Percentiles rank a stretch among this genome's conserved stretches.
phyloP scores from a whole-genome alignment of 2,888 invertebrate species.

The Monoplex corrugatus region DNA sequence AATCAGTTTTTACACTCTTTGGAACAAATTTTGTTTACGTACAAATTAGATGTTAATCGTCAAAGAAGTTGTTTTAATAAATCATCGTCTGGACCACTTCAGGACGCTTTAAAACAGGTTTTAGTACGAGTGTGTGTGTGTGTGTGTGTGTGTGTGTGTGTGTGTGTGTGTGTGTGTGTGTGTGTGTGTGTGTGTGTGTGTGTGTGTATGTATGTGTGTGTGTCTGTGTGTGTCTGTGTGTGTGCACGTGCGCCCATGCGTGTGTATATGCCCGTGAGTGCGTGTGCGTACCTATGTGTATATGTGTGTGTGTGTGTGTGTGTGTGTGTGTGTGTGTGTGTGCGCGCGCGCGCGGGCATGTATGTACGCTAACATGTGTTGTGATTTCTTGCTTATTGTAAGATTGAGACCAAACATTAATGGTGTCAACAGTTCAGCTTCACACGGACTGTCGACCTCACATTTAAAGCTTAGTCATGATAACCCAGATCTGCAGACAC shows the following conservation, averaged over 20 bases:
- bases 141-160: conserved; percentile 2
- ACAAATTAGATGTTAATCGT: no score
- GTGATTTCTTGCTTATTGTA: no score
- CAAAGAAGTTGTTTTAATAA: no score
- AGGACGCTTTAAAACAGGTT: no score
- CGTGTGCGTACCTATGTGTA: background rate
- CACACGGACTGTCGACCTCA: no score
- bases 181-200: background rate
- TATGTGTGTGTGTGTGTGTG: conserved; percentile 10
- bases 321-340: background rate
- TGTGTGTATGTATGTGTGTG: background rate
- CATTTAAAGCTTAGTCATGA: no score
- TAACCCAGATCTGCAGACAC: no score
- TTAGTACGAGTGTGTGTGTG: background rate
- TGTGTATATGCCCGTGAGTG: background rate
- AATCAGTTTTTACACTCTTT: no score
- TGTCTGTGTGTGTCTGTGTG: background rate
- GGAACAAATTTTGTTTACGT: no score
- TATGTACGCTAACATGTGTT: background rate
- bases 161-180: conserved; percentile 8
- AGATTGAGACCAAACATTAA: no score
- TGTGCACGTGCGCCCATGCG: background rate
- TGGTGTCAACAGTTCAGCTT: no score
- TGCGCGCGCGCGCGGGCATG: background rate
- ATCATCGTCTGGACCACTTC: no score